These are phyloP conservation scores for Meiosimyza decipiens DNA, from an alignment of 2,888 invertebrate genomes.

Conservation along the genomic window DNA sequence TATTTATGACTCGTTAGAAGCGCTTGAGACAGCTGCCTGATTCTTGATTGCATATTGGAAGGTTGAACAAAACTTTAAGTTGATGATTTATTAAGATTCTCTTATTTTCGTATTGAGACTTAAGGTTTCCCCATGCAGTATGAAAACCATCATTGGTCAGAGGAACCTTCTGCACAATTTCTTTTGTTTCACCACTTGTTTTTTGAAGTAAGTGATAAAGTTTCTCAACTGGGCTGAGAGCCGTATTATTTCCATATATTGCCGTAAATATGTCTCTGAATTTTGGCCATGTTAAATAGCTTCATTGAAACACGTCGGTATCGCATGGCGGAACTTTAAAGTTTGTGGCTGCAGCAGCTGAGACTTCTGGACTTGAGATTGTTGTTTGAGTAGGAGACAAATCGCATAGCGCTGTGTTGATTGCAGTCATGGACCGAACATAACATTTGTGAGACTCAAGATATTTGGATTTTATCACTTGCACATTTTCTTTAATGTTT, in stretches of 20 bases:
- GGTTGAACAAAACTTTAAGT: not conserved
- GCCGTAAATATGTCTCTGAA: slow-evolving; percentile 24
- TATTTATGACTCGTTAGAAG: slow-evolving; percentile 23
- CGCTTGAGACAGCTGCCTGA: not conserved
- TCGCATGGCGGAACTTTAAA: too few relatives aligned
- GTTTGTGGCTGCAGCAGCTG: too few relatives aligned
- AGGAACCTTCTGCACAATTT: not conserved
- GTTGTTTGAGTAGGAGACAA: too few relatives aligned
- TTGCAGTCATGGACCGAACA: too few relatives aligned
- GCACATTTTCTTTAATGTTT: too few relatives aligned
- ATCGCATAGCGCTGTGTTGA: too few relatives aligned
- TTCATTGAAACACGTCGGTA: too few relatives aligned
- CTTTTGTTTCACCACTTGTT: slow-evolving; percentile 3
- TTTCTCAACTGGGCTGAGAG: slow-evolving; percentile 9
- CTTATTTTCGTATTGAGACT: not conserved
- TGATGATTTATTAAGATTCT: slow-evolving; percentile 2
- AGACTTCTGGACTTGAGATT: too few relatives aligned
- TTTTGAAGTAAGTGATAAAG: slow-evolving; percentile 12
- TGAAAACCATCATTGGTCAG: too few relatives aligned
- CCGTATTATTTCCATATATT: slow-evolving; percentile 11
- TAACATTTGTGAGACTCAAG: too few relatives aligned
- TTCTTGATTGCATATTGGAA: not conserved
- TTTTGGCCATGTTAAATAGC: slow-evolving; percentile 3
- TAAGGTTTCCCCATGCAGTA: not conserved
- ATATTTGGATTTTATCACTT: too few relatives aligned